These are phyloP conservation scores for Pygathrix nemaeus DNA, from an alignment of 2,113 vertebrate genomes.

Conservation along the genomic window DNA sequence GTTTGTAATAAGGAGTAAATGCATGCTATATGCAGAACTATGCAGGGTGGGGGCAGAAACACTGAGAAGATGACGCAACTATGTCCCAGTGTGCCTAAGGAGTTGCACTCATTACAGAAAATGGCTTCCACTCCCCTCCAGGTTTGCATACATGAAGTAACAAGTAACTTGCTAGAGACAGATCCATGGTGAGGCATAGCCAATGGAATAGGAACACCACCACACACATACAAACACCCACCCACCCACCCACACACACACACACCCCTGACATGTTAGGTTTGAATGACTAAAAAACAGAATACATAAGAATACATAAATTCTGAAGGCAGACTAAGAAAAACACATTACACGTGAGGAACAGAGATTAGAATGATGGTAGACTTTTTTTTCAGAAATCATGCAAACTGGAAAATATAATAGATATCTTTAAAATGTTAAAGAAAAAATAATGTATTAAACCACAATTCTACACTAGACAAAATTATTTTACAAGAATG, in stretches of 20 bases:
- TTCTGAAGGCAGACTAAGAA: not conserved
- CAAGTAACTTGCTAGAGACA: not conserved
- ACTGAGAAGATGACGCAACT: not conserved
- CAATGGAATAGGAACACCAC: not conserved
- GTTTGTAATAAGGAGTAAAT: conserved; percentile 36
- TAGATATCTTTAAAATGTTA: not conserved
- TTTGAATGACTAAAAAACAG: not conserved
- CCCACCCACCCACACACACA: not conserved
- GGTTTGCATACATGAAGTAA: not conserved
- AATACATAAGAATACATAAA: not conserved
- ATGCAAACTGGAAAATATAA: not conserved
- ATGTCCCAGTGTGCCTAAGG: not conserved
- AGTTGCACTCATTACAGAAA: not conserved
- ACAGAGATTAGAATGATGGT: not conserved
- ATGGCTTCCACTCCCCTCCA: fast-evolving
- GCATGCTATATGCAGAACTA: not conserved
- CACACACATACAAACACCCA: not conserved
- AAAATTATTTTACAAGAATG: not conserved
- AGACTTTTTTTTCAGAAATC: not conserved
- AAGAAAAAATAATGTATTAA: not conserved
- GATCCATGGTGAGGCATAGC: not conserved
- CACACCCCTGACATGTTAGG: not conserved
- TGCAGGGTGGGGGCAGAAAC: not conserved
- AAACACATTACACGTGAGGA: not conserved
- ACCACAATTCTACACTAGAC: not conserved